These are phyloP conservation scores for Lophura nycthemera DNA, from an alignment of 2,113 vertebrate genomes.

Conservation along the genomic window DNA sequence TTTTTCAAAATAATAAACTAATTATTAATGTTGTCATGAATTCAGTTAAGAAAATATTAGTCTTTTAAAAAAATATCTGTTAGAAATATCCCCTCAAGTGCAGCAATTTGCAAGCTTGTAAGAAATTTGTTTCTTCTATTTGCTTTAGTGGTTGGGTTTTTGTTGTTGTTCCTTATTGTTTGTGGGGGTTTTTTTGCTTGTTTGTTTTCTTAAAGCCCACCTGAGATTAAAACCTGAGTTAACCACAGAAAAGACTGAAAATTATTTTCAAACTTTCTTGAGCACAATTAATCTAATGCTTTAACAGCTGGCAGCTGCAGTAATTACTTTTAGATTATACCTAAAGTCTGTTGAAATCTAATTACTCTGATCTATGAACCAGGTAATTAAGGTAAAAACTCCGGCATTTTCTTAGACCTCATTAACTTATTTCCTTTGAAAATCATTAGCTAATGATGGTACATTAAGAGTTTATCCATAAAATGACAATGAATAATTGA, in stretches of 20 bases:
- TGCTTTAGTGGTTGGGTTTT: background rate
- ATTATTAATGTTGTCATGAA: background rate
- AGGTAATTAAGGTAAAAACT: constrained; percentile 74
- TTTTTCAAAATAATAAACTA: background rate
- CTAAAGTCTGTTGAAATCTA: constrained; percentile 70
- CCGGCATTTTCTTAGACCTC: constrained; percentile 65
- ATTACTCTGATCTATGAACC: constrained; percentile 77
- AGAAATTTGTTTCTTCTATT: background rate
- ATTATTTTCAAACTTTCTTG: constrained; percentile 43
- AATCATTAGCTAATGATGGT: constrained; percentile 69
- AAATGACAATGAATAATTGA: constrained; percentile 67
- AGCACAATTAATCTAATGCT: constrained; percentile 49
- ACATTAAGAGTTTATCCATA: constrained; percentile 60
- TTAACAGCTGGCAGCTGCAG: constrained; percentile 70
- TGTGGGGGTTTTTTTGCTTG: background rate
- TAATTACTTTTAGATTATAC: constrained; percentile 74
- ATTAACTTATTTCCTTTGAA: constrained; percentile 74
- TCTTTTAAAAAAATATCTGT: background rate
- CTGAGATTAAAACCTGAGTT: constrained; percentile 9
- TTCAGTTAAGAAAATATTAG: background rate
- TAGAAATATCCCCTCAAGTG: background rate
- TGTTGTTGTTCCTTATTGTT: too few relatives aligned
- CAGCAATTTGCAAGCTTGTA: background rate
- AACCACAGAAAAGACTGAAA: constrained; percentile 36
- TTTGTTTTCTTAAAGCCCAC: background rate